phyloP scores from a whole-genome alignment of 2,888 invertebrate species.

The Protophormia terraenovae region DNA sequence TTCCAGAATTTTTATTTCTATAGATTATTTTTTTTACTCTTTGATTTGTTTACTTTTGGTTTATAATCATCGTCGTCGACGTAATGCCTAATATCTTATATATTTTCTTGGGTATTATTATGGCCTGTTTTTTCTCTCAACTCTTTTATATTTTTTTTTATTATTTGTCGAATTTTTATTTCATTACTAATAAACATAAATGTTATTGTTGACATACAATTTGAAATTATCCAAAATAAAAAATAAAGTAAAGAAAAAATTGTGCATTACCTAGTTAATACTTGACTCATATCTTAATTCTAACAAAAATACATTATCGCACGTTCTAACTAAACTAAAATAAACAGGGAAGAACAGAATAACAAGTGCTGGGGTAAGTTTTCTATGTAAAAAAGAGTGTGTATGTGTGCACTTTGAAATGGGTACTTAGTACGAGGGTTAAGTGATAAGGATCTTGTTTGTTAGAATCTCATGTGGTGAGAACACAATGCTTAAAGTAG shows the following conservation, averaged over 20 bases:
- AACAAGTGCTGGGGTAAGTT: neutral
- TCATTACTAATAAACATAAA: neutral
- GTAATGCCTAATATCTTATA: neutral
- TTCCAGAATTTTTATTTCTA: conserved; percentile 20
- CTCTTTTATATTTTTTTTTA: neutral
- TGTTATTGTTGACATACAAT: conserved; percentile 50
- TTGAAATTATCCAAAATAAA: conserved; percentile 52
- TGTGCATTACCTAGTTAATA: conserved; percentile 32
- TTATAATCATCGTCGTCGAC: conserved; percentile 5
- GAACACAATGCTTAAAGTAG: neutral
- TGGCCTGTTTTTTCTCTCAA: conserved; percentile 17
- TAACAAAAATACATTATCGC: neutral
- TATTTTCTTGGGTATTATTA: conserved; percentile 65
- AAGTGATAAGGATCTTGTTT: neutral
- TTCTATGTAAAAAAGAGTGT: neutral
- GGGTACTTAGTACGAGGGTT: neutral
- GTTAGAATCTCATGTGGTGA: neutral
- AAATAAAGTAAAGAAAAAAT: conserved; percentile 28
- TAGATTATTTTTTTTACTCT: neutral
- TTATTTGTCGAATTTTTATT: neutral
- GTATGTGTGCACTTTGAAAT: neutral
- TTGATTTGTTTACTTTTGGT: conserved; percentile 28
- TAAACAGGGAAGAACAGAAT: neutral
- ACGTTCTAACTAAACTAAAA: conserved; percentile 8
- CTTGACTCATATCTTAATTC: conserved; percentile 1